These are phyloP conservation scores for Malthinus seriepunctatus DNA, from an alignment of 2,888 invertebrate genomes.

Conservation along the genomic window DNA sequence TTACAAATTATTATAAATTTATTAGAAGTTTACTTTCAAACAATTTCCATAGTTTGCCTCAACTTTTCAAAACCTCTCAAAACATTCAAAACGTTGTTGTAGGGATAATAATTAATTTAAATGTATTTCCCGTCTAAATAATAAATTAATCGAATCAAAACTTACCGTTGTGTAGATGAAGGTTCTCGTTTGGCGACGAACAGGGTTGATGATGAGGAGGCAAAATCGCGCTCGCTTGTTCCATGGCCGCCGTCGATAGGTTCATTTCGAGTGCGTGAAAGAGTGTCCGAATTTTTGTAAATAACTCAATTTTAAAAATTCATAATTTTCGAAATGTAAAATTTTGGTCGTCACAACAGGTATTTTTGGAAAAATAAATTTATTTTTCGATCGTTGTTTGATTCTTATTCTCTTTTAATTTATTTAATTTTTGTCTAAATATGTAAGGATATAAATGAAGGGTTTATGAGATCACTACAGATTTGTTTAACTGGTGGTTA, in stretches of 20 bases:
- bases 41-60: no score
- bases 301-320: background rate
- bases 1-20: no score
- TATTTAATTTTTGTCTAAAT: background rate
- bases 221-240: constrained; percentile 42
- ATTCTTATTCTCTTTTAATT: background rate
- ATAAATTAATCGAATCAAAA: background rate
- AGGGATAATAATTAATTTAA: no score
- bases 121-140: no score
- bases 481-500: constrained; percentile 40
- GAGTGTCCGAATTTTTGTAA: no score
- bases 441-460: background rate
- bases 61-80: no score
- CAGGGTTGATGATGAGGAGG: constrained; percentile 47
- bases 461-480: constrained; percentile 21
- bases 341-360: background rate
- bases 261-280: no score
- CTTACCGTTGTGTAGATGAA: constrained; percentile 45
- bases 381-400: background rate
- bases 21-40: no score
- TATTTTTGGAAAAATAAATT: background rate
- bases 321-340: background rate
- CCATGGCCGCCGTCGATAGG: constrained; percentile 39
- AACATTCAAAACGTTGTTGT: no score
- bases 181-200: constrained; percentile 44